Evolutionary conservation across 2,888 invertebrate genomes (phyloP).

Genomic region (Mythimna vitellina): DNA sequence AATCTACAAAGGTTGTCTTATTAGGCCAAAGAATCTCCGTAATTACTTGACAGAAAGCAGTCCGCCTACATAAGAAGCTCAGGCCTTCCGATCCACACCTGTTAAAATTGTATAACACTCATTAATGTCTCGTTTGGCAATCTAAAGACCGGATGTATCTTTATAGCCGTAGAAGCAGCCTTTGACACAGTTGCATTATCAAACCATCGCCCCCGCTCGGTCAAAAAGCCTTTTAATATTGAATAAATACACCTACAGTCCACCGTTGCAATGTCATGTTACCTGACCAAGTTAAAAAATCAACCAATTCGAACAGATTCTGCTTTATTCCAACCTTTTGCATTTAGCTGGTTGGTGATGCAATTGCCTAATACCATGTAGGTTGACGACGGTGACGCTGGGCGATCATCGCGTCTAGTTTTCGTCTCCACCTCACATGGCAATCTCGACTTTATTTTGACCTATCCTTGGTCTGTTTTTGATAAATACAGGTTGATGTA

Average conservation of each 20-base stretch:
- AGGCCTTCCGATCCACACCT: constrained; percentile 63
- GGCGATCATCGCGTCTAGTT: constrained; percentile 78
- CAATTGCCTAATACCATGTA: constrained; percentile 86
- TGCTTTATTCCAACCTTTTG: constrained; percentile 59
- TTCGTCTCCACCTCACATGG: constrained; percentile 54
- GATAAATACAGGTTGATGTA: constrained; percentile 58
- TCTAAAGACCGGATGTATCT: constrained; percentile 76
- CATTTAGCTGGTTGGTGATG: constrained; percentile 72
- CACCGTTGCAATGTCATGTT: constrained; percentile 75
- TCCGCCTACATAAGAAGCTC: constrained; percentile 46
- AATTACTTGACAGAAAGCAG: constrained; percentile 31
- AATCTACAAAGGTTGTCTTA: constrained; percentile 20
- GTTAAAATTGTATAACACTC: constrained; percentile 67
- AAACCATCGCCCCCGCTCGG: constrained; percentile 79
- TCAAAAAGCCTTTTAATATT: constrained; percentile 80
- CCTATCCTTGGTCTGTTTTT: constrained; percentile 58
- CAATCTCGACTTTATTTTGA: constrained; percentile 65
- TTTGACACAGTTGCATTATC: constrained; percentile 83
- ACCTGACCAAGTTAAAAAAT: constrained; percentile 62
- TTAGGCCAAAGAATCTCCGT: constrained; percentile 25
- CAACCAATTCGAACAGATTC: constrained; percentile 39
- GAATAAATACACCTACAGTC: constrained; percentile 83
- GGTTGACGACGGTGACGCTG: constrained; percentile 78
- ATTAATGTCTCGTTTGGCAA: constrained; percentile 74
- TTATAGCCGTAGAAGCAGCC: constrained; percentile 72